Base-by-base conservation (phyloP, 2,797 vertebrate species). In the Hemibagrus guttatus region DNA sequence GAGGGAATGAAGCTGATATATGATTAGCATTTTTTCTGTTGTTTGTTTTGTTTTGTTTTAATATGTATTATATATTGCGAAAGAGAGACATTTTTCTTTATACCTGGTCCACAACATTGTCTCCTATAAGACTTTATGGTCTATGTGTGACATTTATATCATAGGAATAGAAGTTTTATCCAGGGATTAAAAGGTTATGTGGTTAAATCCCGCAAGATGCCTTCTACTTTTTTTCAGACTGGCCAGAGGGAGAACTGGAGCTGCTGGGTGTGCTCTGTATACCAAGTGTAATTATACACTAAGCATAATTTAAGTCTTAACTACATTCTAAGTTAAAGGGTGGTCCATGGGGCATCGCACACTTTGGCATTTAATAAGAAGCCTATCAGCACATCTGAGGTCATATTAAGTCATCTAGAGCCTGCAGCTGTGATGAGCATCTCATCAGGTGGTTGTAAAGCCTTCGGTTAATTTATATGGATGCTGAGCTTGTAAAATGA, bases 381-480 rank as follows among this genome's bases (percentile, higher is more conserved):
- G 28, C 66, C 71, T 49, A 78, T 59, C 16, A 42, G 76, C 26
- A 71, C 72, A 59, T 83, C 23, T 80, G 81, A 61, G 68, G 54
- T 74, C 39, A 66, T n/a, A 87, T 88, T 84, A 90, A 91, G 92
- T 92, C 92, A 91, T 81, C 54, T 16, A 49, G 87, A 89, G 89
- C 19, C 68, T 56, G 89, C 61, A 83, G 88, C 88, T 85, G 86
- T 84, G 92, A 92, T 92, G 92, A 94, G 92, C 86, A 91, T 92
- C 91, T 91, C 92, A 92, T 93, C 91, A 87, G 91, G 92, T 93
- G 91, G 90, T 90, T 90, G 85, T 61, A 81, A 89, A 92, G 91
- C 91, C 68, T 54, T 72, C 87, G 88, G 90, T 93, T 93, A 87
- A 93, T 95, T 95, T 95, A 94, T 93, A 91, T 90, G 93, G 93